These are phyloP conservation scores for Tuta absoluta DNA, from an alignment of 2,888 invertebrate species.

Conservation along the genomic window DNA sequence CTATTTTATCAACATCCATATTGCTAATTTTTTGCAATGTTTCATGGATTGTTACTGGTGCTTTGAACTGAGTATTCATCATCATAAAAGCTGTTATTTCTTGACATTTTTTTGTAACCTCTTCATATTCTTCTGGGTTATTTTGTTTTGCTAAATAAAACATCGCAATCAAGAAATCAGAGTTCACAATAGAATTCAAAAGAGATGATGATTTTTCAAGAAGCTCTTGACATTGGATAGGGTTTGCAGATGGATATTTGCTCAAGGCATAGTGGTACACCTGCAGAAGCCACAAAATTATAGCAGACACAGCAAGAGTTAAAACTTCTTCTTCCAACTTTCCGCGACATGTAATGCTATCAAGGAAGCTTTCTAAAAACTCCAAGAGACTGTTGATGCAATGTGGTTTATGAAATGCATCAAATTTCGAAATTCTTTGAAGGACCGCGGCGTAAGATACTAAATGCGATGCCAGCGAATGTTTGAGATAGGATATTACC, in stretches of 20 bases:
- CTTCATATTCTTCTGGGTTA: constrained; percentile 84
- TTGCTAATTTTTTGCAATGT: constrained; percentile 82
- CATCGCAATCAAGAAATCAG: constrained; percentile 90
- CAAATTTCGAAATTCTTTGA: constrained; percentile 93
- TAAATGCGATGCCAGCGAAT: constrained; percentile 93
- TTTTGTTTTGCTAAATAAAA: constrained; percentile 91
- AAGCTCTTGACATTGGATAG: constrained; percentile 81
- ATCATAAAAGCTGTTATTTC: constrained; percentile 84
- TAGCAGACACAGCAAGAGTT: constrained; percentile 90
- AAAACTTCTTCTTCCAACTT: constrained; percentile 93
- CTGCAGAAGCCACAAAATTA: constrained; percentile 90
- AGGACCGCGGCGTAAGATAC: constrained; percentile 95
- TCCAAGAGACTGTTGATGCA: constrained; percentile 93
- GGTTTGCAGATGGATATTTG: constrained; percentile 72
- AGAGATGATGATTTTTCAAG: constrained; percentile 86
- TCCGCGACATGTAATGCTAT: constrained; percentile 85
- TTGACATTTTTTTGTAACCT: constrained; percentile 88
- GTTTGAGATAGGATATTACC: constrained; percentile 94
- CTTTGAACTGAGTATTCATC: constrained; percentile 80
- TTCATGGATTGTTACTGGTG: constrained; percentile 81
- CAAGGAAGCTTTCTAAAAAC: constrained; percentile 87
- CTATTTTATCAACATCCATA: constrained; percentile 83
- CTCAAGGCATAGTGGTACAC: constrained; percentile 82
- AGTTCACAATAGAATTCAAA: constrained; percentile 84
- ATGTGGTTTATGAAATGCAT: constrained; percentile 92